phyloP scores from a whole-genome alignment of 2,888 invertebrate species.

The Cyrtodaria siliqua region DNA sequence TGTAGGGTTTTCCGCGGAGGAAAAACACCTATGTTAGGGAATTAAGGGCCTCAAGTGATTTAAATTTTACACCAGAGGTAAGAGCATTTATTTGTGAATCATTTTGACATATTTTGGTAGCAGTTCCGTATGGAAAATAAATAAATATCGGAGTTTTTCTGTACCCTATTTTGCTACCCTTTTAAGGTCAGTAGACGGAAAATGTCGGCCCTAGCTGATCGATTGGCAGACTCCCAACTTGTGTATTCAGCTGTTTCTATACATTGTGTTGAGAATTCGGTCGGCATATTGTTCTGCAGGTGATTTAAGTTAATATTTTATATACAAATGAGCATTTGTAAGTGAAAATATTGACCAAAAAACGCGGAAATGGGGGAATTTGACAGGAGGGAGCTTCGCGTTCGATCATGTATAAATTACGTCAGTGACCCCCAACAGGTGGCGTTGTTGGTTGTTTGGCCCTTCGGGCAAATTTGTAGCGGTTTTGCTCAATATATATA shows the following conservation, averaged over 20 bases:
- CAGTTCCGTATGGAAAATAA: not conserved
- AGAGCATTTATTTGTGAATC: slow-evolving; percentile 24
- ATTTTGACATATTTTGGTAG: not conserved
- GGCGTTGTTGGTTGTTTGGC: slow-evolving; percentile 58
- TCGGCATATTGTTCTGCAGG: not conserved
- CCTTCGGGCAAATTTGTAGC: slow-evolving; percentile 47
- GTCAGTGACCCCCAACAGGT: slow-evolving; percentile 51
- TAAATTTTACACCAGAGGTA: slow-evolving; percentile 49
- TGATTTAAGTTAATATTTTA: not conserved
- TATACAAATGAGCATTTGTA: too few relatives aligned
- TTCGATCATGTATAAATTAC: slow-evolving; percentile 62
- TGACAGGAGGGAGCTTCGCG: slow-evolving; percentile 46
- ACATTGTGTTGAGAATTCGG: not conserved
- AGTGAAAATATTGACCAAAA: too few relatives aligned
- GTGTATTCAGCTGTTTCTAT: slow-evolving; percentile 14
- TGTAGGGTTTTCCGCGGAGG: slow-evolving; percentile 51
- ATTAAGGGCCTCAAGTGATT: slow-evolving; percentile 20
- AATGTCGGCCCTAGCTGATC: slow-evolving; percentile 67
- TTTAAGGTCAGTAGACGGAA: slow-evolving; percentile 63
- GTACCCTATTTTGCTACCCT: slow-evolving; percentile 62
- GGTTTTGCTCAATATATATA: too few relatives aligned
- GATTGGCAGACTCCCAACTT: slow-evolving; percentile 60
- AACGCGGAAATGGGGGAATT: slow-evolving; percentile 35
- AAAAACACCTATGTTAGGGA: slow-evolving; percentile 40
- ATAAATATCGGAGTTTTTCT: slow-evolving; percentile 34